Base-by-base conservation (phyloP, 2,113 vertebrate species). In the Eurystomus gularis region DNA sequence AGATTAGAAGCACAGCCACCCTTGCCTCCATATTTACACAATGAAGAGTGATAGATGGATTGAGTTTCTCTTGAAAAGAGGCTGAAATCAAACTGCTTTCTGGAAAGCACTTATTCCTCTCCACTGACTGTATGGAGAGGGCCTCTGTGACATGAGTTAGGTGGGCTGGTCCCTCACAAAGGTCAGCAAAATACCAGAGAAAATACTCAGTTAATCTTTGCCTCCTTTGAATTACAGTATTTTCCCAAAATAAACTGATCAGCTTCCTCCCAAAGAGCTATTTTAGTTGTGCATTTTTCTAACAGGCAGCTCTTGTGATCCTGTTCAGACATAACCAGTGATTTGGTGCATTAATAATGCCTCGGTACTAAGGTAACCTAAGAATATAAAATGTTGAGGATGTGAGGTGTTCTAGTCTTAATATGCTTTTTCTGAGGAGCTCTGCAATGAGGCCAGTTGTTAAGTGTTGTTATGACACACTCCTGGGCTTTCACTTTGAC, bases 401-500 rank as follows among this genome's bases (percentile, higher is more conserved):
- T 81, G 57, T 60, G 33, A 48, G 29, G 52, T 46, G 73, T 82
- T 90, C 72, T 69, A 89, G 60, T 39, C 69, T 61, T 65, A 65
- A 78, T 55, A 49, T 37, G 24, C 52, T 87, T 90, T 92, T 73
- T 46, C 75, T 64, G 40, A 90, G 71, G 37, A 90, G 46, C 6
- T 29, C 82, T 86, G 80, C 86, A 90, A n/a, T 2, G 16, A 88
- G 72, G 44, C 55, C 77, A 76, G 80, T 79, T 87, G 64, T 88
- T 91, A 93, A 94, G 31, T 57, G 80, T 58, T 72, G 68, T 88
- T 94, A 60, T 61, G 90, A 86, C 77, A 91, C 13, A 84, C 61
- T 78, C 83, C 77, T 83, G 79, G 85, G 90, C 35, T 93, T 93
- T 96, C 79, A 77, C 62, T 92, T 95, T 82, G 82, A 94, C 71